Percentiles rank a stretch among this genome's conserved stretches.
phyloP scores from a whole-genome alignment of 1,140 invertebrate species.

The Trichonephila clavipes region DNA sequence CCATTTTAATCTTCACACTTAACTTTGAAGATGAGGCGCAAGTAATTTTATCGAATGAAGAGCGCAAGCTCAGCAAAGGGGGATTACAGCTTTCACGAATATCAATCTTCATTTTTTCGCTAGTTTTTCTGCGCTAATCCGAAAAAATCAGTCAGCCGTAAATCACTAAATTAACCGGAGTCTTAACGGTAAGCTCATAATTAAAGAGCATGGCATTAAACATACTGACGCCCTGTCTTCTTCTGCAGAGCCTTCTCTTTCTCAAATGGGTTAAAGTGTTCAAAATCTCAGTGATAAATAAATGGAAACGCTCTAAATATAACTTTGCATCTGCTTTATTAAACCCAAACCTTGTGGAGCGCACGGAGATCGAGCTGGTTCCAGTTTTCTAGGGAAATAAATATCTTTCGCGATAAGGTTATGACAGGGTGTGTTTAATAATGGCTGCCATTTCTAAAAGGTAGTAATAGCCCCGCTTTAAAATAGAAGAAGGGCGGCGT shows the following conservation, averaged over 20 bases:
- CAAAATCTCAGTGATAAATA: constrained; percentile 61
- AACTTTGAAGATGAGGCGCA: constrained; percentile 55
- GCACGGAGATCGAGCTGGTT: background rate
- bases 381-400: constrained; percentile 53
- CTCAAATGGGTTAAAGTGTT: constrained; percentile 35
- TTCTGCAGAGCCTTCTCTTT: background rate
- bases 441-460: constrained; percentile 58
- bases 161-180: constrained; percentile 68
- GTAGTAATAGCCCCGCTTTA: constrained; percentile 29
- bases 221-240: constrained; percentile 22
- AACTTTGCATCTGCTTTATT: constrained; percentile 57
- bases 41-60: constrained; percentile 59
- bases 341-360: constrained; percentile 12
- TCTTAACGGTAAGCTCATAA: constrained; percentile 69
- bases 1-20: constrained; percentile 59
- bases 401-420: constrained; percentile 60
- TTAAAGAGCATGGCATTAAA: constrained; percentile 68
- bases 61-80: constrained; percentile 27
- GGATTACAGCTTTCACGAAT: constrained; percentile 66
- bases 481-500: constrained; percentile 39
- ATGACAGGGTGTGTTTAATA: constrained; percentile 53
- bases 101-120: constrained; percentile 66
- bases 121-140: constrained; percentile 57
- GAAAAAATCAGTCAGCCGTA: constrained; percentile 53
- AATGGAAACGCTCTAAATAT: constrained; percentile 40